Base-by-base conservation (phyloP, 2,113 vertebrate genomes). In the Tor tambroides region DNA sequence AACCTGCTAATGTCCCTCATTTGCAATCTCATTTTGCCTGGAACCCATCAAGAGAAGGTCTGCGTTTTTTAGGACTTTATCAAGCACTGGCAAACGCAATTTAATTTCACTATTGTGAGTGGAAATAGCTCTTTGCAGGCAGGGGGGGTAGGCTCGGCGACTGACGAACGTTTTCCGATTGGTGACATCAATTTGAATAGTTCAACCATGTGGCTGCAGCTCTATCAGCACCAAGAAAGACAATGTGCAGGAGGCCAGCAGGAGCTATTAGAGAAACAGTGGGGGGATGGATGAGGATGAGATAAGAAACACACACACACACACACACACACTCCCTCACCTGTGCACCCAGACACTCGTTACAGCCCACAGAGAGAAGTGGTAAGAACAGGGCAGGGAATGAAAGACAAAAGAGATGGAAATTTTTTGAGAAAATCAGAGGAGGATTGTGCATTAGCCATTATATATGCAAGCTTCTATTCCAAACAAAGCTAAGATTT, bases 101-200 rank as follows among this genome's bases (percentile, higher is more conserved):
- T 91, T 88, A 88, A 91, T 91, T 88, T 89, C 85, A 76, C 90
- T 67, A 90, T 90, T 90, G 89, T 90, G 80, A 89, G 80, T 86
- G 87, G 80, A 86, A 91, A 89, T 91, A 77, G 87, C 86, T 87
- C 81, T 80, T 85, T 85, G 72, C 35, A 76, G 83, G 71, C 30
- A 35, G 49, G 78, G 43, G 69, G 79, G 84, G 21, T 32, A 69
- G 63, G 61, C 30, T 30, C 76, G 46, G 81, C 56, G 41, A 85
- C 85, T 85, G 72, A 86, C 78, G 84, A 88, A 80, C 6, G 49
- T 85, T 88, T 80, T 78, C 76, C 85, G 83, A 91, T 88, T 85
- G 87, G 88, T 91, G 88, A 91, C 90, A 91, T 88, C 90, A 89
- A 89, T 91, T 89, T 91, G 85, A 91, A 89, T 83, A 89, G 90